Percentiles rank a stretch among this genome's conserved stretches.
Evolutionary conservation across 1,140 invertebrate species (phyloP).

Genomic region (Apis dorsata): DNA sequence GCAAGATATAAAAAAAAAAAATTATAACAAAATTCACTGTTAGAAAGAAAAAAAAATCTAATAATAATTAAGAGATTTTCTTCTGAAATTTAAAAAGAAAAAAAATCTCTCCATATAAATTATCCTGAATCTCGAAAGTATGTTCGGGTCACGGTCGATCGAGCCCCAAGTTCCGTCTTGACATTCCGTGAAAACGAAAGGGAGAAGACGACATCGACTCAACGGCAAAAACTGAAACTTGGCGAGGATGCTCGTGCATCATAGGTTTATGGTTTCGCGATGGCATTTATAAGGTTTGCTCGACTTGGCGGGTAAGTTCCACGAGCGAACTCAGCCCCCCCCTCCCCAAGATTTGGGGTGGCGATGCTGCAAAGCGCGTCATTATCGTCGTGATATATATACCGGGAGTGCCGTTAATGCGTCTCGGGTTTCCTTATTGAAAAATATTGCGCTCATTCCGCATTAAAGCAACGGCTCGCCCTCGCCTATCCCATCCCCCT

Average conservation of each 20-base stretch:
- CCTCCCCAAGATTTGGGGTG: conserved; percentile 24
- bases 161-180: background rate
- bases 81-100: too few relatives aligned
- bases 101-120: too few relatives aligned
- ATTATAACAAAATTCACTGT: too few relatives aligned
- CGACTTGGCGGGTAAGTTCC: conserved; percentile 67
- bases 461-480: conserved; percentile 62
- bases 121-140: too few relatives aligned
- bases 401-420: conserved; percentile 69
- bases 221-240: conserved; percentile 42
- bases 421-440: conserved; percentile 69
- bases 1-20: too few relatives aligned
- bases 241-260: conserved; percentile 66
- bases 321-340: conserved; percentile 21
- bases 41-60: too few relatives aligned
- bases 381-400: conserved; percentile 72
- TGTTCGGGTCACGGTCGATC: background rate
- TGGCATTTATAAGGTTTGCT: conserved; percentile 75
- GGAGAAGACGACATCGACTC: conserved; percentile 24
- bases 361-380: conserved; percentile 63
- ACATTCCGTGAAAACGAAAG: conserved; percentile 36
- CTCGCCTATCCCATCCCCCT: background rate
- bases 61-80: too few relatives aligned
- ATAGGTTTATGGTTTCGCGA: conserved; percentile 71
- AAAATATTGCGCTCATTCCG: conserved; percentile 71